Evolutionary conservation across 1,140 invertebrate genomes (phyloP).

Genomic region (Idris sp.): DNA sequence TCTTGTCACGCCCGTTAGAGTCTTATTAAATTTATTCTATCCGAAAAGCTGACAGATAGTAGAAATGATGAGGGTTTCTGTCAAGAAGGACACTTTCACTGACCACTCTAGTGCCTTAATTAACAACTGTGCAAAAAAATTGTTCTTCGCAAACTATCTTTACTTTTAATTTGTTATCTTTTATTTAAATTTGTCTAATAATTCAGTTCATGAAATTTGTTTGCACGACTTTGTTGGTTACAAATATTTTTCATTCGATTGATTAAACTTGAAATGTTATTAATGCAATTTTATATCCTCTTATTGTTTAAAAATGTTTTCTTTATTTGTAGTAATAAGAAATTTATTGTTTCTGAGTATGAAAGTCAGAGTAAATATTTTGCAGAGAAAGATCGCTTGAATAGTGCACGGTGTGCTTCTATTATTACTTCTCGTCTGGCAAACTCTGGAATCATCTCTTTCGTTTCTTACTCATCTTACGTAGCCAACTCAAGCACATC

Average conservation of each 20-base stretch:
- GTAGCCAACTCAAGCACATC: conserved; percentile 46
- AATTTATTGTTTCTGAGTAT: conserved; percentile 31
- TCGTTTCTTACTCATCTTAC: conserved; percentile 40
- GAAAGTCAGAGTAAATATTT: conserved; percentile 35
- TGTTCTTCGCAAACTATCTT: too few species aligned
- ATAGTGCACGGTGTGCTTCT: conserved; percentile 38
- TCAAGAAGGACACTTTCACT: conserved; percentile 28
- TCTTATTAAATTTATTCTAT: conserved; percentile 64
- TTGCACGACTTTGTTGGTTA: too few species aligned
- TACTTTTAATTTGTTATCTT: too few species aligned
- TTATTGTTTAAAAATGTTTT: not conserved
- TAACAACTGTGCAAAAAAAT: too few species aligned
- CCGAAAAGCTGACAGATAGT: conserved; percentile 42
- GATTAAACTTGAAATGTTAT: not conserved
- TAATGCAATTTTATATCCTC: conserved; percentile 11
- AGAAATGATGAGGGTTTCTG: conserved; percentile 31
- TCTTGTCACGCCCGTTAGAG: conserved; percentile 53
- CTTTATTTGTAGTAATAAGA: too few species aligned
- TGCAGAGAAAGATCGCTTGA: conserved; percentile 25
- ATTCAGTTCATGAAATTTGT: too few species aligned
- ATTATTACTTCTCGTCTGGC: conserved; percentile 63
- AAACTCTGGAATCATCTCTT: conserved; percentile 55
- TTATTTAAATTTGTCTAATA: too few species aligned
- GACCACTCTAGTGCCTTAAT: conserved; percentile 47
- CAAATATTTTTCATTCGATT: too few species aligned